These are phyloP conservation scores for Clarias pachynema DNA, from an alignment of 2,797 vertebrate genomes.

Conservation along the genomic window DNA sequence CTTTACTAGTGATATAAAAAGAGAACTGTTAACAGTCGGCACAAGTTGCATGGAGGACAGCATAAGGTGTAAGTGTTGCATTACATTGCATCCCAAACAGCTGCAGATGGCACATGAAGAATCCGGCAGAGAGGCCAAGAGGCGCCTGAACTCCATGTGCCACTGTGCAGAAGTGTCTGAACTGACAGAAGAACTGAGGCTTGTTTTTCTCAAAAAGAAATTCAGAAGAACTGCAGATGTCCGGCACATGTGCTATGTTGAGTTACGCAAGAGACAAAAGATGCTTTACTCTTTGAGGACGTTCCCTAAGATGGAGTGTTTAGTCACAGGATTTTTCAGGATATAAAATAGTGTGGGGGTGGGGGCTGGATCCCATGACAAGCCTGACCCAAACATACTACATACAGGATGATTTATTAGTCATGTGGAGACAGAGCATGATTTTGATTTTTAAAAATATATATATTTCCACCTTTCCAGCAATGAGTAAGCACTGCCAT, in stretches of 20 bases:
- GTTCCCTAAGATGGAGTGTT: constrained; percentile 55
- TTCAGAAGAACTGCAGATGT: constrained; percentile 14
- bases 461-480: constrained; percentile 14
- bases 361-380: constrained; percentile 56
- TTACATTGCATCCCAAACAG: constrained; percentile 71
- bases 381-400: constrained; percentile 31
- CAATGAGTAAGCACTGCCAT: background rate
- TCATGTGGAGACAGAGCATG: constrained; percentile 5
- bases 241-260: constrained; percentile 27
- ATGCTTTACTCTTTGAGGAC: constrained; percentile 40
- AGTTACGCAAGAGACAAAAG: background rate
- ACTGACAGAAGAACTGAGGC: constrained; percentile 47
- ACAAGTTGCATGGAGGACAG: constrained; percentile 62
- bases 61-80: constrained; percentile 64
- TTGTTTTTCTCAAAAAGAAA: background rate
- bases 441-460: background rate
- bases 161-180: constrained; percentile 52
- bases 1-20: constrained; percentile 8
- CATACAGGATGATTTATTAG: constrained; percentile 17
- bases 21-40: constrained; percentile 64
- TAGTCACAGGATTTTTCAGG: constrained; percentile 52
- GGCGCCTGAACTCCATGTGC: constrained; percentile 52
- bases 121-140: constrained; percentile 56
- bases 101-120: constrained; percentile 66
- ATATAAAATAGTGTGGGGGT: constrained; percentile 48